Evolutionary conservation across 2,888 invertebrate genomes (phyloP).

Genomic region (Gryllus longicercus): DNA sequence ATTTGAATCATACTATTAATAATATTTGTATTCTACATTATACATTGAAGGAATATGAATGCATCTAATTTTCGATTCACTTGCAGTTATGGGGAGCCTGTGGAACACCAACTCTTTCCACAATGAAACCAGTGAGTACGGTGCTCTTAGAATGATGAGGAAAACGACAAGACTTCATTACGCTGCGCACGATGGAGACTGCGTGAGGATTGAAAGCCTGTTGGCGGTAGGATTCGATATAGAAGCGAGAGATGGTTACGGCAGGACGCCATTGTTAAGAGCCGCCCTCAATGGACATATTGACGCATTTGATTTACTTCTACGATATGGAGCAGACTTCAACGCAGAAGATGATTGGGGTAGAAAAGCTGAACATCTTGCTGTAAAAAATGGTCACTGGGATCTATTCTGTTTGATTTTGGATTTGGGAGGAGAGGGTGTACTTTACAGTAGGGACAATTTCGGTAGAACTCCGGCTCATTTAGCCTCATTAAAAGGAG

Average conservation of each 20-base stretch:
- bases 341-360: neutral
- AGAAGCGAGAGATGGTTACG: neutral
- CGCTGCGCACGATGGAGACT: neutral
- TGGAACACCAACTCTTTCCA: no score
- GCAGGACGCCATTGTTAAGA: neutral
- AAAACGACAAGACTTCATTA: neutral
- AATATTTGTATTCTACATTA: no score
- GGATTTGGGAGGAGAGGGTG: neutral
- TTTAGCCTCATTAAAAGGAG: no score
- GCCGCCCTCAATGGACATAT: neutral
- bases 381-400: neutral
- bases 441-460: no score
- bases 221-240: neutral
- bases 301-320: neutral
- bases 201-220: no score
- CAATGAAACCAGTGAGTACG: no score
- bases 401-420: neutral
- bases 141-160: no score
- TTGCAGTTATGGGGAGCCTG: no score
- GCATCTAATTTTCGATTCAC: no score
- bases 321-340: neutral
- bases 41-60: no score
- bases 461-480: no score
- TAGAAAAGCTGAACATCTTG: neutral
- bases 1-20: no score